A percentile compares a stretch with the other conserved stretches of the same genome.
Conservation (phyloP, 2,113 vertebrate species). For the Corythornis madagascariensis region DNA sequence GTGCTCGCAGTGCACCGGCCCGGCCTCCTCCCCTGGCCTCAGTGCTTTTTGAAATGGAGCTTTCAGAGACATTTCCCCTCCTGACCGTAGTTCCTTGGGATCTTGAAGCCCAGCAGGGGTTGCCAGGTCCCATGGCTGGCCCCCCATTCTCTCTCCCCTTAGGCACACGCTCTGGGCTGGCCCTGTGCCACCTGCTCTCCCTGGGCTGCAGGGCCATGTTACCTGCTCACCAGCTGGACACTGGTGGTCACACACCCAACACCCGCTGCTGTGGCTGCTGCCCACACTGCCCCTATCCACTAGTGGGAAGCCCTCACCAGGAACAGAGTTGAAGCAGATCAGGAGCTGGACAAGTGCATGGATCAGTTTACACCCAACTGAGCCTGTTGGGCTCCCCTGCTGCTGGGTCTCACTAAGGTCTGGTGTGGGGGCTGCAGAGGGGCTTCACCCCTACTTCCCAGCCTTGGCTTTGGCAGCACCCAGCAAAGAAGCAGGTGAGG, state of each 20-base stretch:
- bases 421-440: neutral
- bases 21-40: accelerated
- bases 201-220: neutral
- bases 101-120: neutral
- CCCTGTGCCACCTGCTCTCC: too few relatives aligned
- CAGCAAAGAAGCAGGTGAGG: neutral
- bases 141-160: accelerated
- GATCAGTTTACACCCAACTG: too few relatives aligned
- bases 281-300: accelerated
- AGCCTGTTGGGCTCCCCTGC: neutral
- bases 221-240: accelerated
- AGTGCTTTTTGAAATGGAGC: neutral
- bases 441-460: neutral
- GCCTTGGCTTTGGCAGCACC: neutral
- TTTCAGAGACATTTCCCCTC: neutral
- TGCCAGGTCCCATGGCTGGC: neutral
- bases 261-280: neutral
- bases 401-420: too few relatives aligned
- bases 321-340: neutral
- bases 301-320: neutral
- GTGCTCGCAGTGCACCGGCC: neutral
- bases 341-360: accelerated
- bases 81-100: neutral
- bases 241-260: accelerated
- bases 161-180: too few relatives aligned